Evolutionary conservation across 2,888 invertebrate species (phyloP), one percentile per base, ranked within the genome.

Genomic region (Drosophila borealis): DNA sequence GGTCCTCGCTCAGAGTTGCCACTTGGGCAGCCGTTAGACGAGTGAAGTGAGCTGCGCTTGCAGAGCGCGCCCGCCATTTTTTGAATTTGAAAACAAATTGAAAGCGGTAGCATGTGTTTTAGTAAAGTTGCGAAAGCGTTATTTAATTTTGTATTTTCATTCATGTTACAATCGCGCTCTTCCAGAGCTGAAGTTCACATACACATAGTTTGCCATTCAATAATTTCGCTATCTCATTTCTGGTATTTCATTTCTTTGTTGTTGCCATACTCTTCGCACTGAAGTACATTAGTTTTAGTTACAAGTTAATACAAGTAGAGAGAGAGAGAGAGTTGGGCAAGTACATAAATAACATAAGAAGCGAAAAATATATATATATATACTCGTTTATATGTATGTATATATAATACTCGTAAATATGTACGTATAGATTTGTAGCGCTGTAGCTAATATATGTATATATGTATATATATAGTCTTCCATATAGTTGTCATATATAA

Each of bases 81-180:
- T 34, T 39, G 5, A 41, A 62, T 41, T 48, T 53, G n/a, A 62
- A 65, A 56, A 46, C 17, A 11, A 34, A 44, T 46, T 19, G 1
- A 13, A 45, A 55, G 13, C 13, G n/a, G 29, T 33, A 14, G 8
- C 17, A 6, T 68, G 48, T 70, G 76, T 76, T 85, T 82, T 79
- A 75, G 86, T 83, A 82, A 83, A 83, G 83, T 79, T 76, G 83
- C 83, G 83, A 83, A 86, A 83, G 83, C 83, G 71, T 77, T 82
- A 67, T 76, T 75, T 68, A 68, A 63, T 76, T 53, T 65, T 62
- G 51, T 70, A 70, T 70, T 67, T 70, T 70, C 75, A 70, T 80
- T 73, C 82, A 78, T 80, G 75, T 78, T 82, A 82, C 75, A 82
- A 81, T 80, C 75, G 70, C 70, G 85, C 82, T 82, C 82, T 85